Evolutionary conservation across 2,797 vertebrate species (phyloP).

Genomic region (Epinephelus malabaricus): DNA sequence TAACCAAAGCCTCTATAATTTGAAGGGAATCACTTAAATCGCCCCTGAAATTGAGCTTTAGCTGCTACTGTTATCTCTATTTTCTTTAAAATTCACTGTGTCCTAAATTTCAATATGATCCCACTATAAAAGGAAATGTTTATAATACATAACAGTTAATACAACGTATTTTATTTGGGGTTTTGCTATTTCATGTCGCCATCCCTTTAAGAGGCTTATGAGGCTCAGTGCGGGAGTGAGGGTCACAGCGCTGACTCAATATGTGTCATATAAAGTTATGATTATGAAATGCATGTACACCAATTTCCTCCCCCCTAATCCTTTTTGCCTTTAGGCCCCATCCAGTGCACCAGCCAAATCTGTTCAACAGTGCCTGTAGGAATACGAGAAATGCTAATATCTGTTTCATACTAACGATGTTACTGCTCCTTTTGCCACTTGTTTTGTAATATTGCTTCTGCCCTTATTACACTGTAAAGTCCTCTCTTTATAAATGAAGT

Average conservation of each 20-base stretch:
- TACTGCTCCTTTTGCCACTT: conserved; percentile 48
- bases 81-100: conserved; percentile 17
- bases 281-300: conserved; percentile 71
- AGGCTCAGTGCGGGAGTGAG: conserved; percentile 35
- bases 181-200: conserved; percentile 52
- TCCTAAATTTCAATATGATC: conserved; percentile 15
- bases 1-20: conserved; percentile 41
- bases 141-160: conserved; percentile 43
- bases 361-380: conserved; percentile 77
- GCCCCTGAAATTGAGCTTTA: conserved; percentile 16
- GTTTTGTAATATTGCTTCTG: conserved; percentile 56
- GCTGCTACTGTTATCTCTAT: background rate
- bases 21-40: conserved; percentile 3
- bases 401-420: conserved; percentile 52
- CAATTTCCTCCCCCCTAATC: conserved; percentile 62
- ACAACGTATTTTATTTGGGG: conserved; percentile 23
- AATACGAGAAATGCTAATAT: conserved; percentile 47
- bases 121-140: conserved; percentile 22
- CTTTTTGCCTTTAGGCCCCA: conserved; percentile 54
- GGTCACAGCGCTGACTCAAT: conserved; percentile 48
- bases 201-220: conserved; percentile 78
- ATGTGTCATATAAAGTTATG: conserved; percentile 58
- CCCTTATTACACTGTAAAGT: conserved; percentile 36
- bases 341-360: conserved; percentile 69
- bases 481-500: conserved; percentile 51